Percentiles rank a stretch among this genome's conserved stretches.
Conservation (phyloP, 2,113 vertebrate genomes). For the Pelvicachromis taeniatus region DNA sequence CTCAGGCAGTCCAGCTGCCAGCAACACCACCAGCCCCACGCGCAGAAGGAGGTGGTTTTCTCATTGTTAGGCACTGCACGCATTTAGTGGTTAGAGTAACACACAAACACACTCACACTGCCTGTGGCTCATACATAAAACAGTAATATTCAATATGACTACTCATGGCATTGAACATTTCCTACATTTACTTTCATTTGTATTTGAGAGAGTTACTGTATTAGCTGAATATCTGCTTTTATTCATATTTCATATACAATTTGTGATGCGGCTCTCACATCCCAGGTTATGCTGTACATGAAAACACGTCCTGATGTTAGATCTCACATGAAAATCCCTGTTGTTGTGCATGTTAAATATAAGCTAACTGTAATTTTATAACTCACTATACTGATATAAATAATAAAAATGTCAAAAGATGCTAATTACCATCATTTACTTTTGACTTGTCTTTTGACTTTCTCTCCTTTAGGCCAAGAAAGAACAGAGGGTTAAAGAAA, state of each 20-base stretch:
- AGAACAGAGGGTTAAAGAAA: constrained; percentile 64
- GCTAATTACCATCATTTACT: not conserved
- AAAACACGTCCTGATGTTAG: not conserved
- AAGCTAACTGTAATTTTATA: not conserved
- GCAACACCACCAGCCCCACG: constrained; percentile 72
- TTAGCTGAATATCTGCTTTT: not conserved
- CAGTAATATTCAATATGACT: not conserved
- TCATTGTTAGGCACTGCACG: constrained; percentile 24
- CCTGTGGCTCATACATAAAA: not conserved
- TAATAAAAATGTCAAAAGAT: not conserved
- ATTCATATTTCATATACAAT: not conserved
- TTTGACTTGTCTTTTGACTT: not conserved
- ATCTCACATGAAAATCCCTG: not conserved
- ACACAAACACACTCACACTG: not conserved
- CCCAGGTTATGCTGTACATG: not conserved
- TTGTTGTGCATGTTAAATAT: not conserved
- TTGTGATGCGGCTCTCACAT: not conserved
- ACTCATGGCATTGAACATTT: not conserved
- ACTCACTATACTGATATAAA: not conserved
- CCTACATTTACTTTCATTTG: not conserved
- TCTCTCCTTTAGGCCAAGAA: constrained; percentile 63
- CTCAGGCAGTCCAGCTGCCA: constrained; percentile 53
- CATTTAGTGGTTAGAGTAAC: not conserved
- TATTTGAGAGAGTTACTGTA: not conserved
- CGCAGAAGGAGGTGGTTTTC: constrained; percentile 82